These are phyloP conservation scores for Steatocranus sp. DNA, from an alignment of 2,797 vertebrate genomes.

Conservation along the genomic window DNA sequence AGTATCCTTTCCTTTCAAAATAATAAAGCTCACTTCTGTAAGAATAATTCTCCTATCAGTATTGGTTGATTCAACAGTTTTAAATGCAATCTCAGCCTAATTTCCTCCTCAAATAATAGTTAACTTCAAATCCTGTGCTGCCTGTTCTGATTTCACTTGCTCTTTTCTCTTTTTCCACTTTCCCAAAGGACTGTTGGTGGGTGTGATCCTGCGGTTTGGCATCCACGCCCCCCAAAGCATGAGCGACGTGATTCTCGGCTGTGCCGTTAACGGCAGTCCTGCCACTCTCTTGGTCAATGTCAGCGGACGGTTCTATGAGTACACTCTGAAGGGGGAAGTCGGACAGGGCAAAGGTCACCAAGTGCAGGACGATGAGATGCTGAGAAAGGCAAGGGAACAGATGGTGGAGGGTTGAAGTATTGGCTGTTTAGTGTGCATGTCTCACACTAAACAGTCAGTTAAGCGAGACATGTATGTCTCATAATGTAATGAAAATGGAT, in stretches of 20 bases:
- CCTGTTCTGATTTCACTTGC: background rate
- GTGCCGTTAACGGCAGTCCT: constrained; percentile 87
- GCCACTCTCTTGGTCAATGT: constrained; percentile 91
- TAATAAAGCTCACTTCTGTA: background rate
- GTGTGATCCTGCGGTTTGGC: constrained; percentile 89
- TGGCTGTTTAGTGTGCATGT: background rate
- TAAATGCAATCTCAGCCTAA: background rate
- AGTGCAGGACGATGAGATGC: constrained; percentile 92
- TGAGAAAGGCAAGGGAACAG: constrained; percentile 84
- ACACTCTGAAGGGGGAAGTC: constrained; percentile 92
- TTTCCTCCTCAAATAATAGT: background rate
- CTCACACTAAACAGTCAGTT: background rate
- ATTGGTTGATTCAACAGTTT: background rate
- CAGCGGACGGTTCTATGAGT: constrained; percentile 94
- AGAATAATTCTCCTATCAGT: background rate
- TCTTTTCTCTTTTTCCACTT: background rate
- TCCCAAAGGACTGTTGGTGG: constrained; percentile 86
- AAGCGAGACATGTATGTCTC: background rate
- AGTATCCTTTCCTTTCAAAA: background rate
- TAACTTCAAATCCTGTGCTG: background rate
- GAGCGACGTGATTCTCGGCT: constrained; percentile 85
- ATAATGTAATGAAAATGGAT: background rate
- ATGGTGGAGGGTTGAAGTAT: background rate
- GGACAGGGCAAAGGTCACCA: constrained; percentile 84
- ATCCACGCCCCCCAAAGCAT: constrained; percentile 87